A percentile compares a stretch with the other conserved stretches of the same genome.
Conservation (phyloP, 2,113 vertebrate species). For the Lota lota region DNA sequence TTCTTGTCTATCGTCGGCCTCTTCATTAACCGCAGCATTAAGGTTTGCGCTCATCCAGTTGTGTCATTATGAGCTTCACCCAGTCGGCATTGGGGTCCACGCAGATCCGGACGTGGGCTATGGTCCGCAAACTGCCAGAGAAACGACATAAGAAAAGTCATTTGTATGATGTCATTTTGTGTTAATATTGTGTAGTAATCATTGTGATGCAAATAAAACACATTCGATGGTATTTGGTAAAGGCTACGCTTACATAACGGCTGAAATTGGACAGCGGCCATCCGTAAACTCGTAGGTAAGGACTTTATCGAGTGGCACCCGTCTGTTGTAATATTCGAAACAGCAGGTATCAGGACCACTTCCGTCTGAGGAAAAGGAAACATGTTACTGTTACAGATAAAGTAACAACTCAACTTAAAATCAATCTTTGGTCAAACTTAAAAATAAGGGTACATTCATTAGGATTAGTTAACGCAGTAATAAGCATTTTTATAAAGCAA, state of each 20-base stretch:
- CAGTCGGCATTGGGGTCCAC: background rate
- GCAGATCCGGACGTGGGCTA: background rate
- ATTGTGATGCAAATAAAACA: background rate
- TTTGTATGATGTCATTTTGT: background rate
- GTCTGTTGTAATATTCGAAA: slow-evolving; percentile 21
- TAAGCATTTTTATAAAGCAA: no score
- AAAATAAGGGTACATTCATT: background rate
- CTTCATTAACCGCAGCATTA: background rate
- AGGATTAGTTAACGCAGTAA: no score
- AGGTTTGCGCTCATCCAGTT: background rate
- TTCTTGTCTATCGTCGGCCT: background rate
- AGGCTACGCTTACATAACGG: slow-evolving; percentile 48
- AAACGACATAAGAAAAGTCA: background rate
- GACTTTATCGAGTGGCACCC: rapidly evolving
- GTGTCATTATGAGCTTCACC: background rate
- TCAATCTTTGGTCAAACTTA: no score
- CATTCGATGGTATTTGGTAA: background rate
- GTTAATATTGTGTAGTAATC: no score
- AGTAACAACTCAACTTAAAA: background rate
- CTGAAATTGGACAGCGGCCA: slow-evolving; percentile 4
- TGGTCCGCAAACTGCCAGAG: background rate
- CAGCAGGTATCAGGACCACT: slow-evolving; percentile 45
- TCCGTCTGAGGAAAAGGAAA: slow-evolving; percentile 2
- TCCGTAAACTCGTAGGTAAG: slow-evolving; percentile 9
- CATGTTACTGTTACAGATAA: background rate